Evolutionary conservation across 1,140 invertebrate species (phyloP), one percentile per base, ranked within the genome.

Genomic region (Anagrus nilaparvatae): DNA sequence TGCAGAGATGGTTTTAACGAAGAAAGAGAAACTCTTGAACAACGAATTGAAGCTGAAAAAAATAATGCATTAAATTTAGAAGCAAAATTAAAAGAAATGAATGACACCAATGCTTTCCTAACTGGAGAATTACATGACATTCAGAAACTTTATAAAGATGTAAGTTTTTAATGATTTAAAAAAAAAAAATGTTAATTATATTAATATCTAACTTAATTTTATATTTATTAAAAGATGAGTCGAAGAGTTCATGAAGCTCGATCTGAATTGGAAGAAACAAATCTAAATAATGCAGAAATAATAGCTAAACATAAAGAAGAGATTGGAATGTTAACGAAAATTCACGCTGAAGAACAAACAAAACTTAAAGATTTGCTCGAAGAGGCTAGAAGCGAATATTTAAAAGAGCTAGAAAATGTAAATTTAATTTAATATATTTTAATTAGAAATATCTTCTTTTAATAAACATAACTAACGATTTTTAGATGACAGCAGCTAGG

Each of bases 341-440:
- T 33, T 37, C 46, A 54, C 2, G 37, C 36, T 9, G 47, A 58
- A 27, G 58, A 65, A 41, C 43, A 53, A 12, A 43, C 44, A 23
- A 48, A 51, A 33, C 16, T 65, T 13, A 44, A 54, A 13, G 44
- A 52, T 5, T 50, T 55, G 38, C 51, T 56, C 9, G 43, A 53
- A 12, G 48, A 60, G 19, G 36, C 49, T 10, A 42, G 41, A 41
- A 21, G 42, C 3, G 41, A 58, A 43, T 55, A 59, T 12, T 35
- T 56, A 21, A 47, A 45, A 30, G 39, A 55, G 38, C 33, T 56
- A n/a, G 53, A 61, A 46, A 58, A 54, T 49, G 59, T 63, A 61
- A 43, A 36, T 43, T 39, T 24, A 23, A 39, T 14, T 31, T 3
- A 12, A 28, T 27, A 42, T 43, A 10, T 34, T 40, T 40, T 29